Base-by-base conservation (phyloP, 92 coral and sea anemone species). In the Zoanthus gigantus region DNA sequence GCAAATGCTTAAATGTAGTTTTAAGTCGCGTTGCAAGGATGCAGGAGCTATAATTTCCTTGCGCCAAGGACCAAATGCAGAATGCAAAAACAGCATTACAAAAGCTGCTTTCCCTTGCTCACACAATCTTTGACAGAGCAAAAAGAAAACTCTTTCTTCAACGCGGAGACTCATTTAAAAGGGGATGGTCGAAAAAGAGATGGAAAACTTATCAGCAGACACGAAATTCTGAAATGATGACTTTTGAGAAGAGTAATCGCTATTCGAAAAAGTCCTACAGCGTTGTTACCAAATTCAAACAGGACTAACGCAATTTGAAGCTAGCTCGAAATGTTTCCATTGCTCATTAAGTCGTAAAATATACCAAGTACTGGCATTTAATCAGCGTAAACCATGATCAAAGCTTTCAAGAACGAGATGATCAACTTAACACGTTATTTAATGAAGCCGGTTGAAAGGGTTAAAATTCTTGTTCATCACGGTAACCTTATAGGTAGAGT, bases 41-140 rank as follows among this genome's bases (percentile, higher is more conserved):
- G 57, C 16, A 42, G 28, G 2, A 9, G 34, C n/a, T 47, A 9
- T 47, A 9, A 16, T 4, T 56, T 77, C 9, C 81, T 91, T 66
- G 69, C 65, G 16, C 71, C 89, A 31, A 88, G 78, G 65, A 79
- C 88, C 9, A 88, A 88, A 48, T 71, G 17, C 85, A 81, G 75
- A 66, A 5, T 28, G 46, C 54, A 77, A 56, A 71, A 71, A 12
- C 34, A 57, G 44, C 75, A 46, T 16, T 66, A 65, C 16, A 81
- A 81, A 60, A 81, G 85, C 7, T 18, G 28, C 7, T 81, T 81
- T 66, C 85, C 85, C 1, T 81, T 81, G 44, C 57, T 81, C 2
- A 45, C 85, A 11, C 60, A 65, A 5, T 81, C 85, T 66, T 48
- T 81, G 57, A 14, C 44, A 9, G 85, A 81, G 74, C 18, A 74